Conservation (phyloP, 2,888 invertebrate species). For the Drosophila pegasa region DNA sequence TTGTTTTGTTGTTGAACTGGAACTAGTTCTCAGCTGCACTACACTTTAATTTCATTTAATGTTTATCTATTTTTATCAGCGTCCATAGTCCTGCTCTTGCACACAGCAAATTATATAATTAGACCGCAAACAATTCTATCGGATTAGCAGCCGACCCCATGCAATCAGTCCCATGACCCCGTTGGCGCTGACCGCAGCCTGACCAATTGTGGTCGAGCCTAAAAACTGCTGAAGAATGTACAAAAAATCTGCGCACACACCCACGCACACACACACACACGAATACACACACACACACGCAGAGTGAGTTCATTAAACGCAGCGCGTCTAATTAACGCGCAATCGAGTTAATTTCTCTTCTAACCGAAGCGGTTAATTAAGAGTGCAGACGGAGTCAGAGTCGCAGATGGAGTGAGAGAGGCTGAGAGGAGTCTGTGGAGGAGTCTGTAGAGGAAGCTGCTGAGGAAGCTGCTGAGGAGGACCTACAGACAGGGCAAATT, state of each 20-base stretch:
- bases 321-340: conserved; percentile 74
- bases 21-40: neutral
- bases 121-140: conserved; percentile 21
- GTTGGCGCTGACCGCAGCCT: conserved; percentile 87
- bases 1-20: too few species aligned
- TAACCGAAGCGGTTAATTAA: conserved; percentile 76
- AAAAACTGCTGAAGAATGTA: conserved; percentile 24
- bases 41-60: neutral
- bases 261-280: conserved; percentile 4
- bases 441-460: neutral
- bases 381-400: conserved; percentile 60
- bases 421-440: too few species aligned
- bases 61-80: neutral
- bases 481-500: conserved; percentile 49
- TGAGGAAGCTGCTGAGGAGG: conserved; percentile 10
- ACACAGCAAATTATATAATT: conserved; percentile 9
- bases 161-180: conserved; percentile 86
- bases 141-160: conserved; percentile 31
- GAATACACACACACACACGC: conserved; percentile 12
- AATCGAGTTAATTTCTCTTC: conserved; percentile 80
- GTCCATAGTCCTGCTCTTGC: conserved; percentile 1
- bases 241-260: conserved; percentile 45
- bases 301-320: conserved; percentile 75
- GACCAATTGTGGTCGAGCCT: conserved; percentile 85
- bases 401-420: neutral